Conservation (phyloP, 2,888 invertebrate genomes). For the Therioaphis trifolii region DNA sequence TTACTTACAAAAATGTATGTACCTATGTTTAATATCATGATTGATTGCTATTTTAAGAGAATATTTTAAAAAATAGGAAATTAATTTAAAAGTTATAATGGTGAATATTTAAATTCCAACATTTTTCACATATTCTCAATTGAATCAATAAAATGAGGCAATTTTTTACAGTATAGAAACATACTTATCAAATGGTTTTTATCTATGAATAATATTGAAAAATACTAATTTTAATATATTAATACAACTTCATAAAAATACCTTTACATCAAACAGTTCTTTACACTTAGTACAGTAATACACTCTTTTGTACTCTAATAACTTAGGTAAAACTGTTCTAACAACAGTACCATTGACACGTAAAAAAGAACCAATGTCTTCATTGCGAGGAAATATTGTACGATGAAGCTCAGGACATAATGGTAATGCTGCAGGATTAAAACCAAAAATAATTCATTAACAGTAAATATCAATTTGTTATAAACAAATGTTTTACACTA, state of each 20-base stretch:
- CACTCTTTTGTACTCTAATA: conserved; percentile 80
- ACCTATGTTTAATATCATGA: no score
- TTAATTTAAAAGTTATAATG: no score
- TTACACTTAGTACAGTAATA: conserved; percentile 84
- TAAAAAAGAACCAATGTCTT: conserved; percentile 79
- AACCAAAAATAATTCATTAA: not conserved
- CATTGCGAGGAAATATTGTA: conserved; percentile 77
- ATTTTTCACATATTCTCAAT: no score
- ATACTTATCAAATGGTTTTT: no score
- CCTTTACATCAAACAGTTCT: conserved; percentile 75
- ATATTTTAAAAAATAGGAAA: no score
- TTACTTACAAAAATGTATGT: no score
- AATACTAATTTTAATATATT: conserved; percentile 7
- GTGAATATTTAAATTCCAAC: no score
- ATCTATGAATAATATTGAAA: not conserved
- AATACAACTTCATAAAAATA: conserved; percentile 65
- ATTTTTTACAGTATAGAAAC: no score
- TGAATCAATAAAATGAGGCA: no score
- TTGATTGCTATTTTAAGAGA: no score
- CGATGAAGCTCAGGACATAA: conserved; percentile 77
- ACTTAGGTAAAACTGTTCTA: conserved; percentile 78
- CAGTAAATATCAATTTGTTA: not conserved
- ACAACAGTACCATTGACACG: conserved; percentile 85
- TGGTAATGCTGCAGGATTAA: conserved; percentile 72
- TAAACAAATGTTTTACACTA: not conserved